Percentiles rank a stretch among this genome's conserved stretches.
These are phyloP conservation scores for Poecilia latipinna DNA, from an alignment of 2,113 vertebrate species.

Conservation along the genomic window DNA sequence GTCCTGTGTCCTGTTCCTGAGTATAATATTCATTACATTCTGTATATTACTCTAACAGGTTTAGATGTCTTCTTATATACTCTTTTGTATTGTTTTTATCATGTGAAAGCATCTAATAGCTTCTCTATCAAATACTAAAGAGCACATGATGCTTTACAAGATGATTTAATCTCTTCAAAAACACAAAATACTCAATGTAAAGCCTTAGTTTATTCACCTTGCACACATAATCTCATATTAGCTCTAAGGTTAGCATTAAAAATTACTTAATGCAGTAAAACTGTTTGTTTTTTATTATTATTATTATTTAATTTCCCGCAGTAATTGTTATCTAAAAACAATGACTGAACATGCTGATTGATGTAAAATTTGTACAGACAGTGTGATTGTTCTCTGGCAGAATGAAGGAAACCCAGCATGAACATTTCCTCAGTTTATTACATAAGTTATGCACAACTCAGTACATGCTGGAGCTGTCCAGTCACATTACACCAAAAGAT, in stretches of 20 bases:
- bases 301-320: neutral
- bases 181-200: no score
- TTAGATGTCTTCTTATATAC: neutral
- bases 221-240: neutral
- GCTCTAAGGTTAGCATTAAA: neutral
- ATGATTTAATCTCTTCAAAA: no score
- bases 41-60: no score
- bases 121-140: neutral
- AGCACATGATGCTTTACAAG: neutral
- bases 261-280: neutral
- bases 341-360: neutral
- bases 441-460: conserved; percentile 40
- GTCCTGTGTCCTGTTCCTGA: no score
- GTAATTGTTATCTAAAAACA: neutral
- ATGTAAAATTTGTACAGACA: neutral
- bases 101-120: neutral
- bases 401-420: neutral
- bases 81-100: neutral
- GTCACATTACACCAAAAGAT: conserved; percentile 18
- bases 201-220: neutral
- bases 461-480: conserved; percentile 19
- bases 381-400: neutral
- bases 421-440: conserved; percentile 39
- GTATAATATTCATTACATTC: no score
- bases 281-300: neutral